Percentiles rank a stretch among this genome's conserved stretches.
These are phyloP conservation scores for Melinaea menophilus DNA, from an alignment of 2,888 invertebrate genomes.

Conservation along the genomic window DNA sequence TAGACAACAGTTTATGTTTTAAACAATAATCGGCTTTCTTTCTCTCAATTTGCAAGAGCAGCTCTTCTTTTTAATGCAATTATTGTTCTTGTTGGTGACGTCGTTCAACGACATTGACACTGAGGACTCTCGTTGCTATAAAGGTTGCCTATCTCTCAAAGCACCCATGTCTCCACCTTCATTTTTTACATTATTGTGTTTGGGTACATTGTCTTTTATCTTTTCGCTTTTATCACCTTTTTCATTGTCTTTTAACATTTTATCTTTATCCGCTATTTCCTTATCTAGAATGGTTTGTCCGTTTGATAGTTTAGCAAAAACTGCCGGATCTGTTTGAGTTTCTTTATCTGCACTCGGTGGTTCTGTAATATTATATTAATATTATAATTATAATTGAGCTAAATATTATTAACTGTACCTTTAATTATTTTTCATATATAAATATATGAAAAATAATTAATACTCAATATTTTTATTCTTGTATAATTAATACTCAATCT, in stretches of 20 bases:
- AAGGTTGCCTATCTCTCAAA: conserved; percentile 48
- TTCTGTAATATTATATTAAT: conserved; percentile 40
- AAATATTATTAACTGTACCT: not conserved
- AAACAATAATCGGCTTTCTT: conserved; percentile 65
- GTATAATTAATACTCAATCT: not conserved
- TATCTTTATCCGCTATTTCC: conserved; percentile 34
- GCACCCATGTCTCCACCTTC: conserved; percentile 32
- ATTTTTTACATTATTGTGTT: conserved; percentile 41
- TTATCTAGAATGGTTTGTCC: conserved; percentile 50
- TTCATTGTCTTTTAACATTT: conserved; percentile 29
- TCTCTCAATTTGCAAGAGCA: conserved; percentile 67
- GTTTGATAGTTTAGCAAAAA: conserved; percentile 55
- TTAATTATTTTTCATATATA: too few species aligned
- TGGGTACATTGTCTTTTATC: conserved; percentile 23
- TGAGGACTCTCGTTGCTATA: conserved; percentile 68
- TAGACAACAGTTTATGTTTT: conserved; percentile 25
- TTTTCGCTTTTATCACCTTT: conserved; percentile 32
- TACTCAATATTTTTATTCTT: not conserved
- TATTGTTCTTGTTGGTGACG: conserved; percentile 47
- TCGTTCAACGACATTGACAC: conserved; percentile 52
- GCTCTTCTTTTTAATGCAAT: conserved; percentile 57
- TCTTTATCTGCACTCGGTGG: conserved; percentile 54
- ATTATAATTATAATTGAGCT: conserved; percentile 2
- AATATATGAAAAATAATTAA: too few species aligned
- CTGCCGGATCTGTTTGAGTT: conserved; percentile 62